Evolutionary conservation across 1,140 invertebrate species (phyloP).

Genomic region (Conus betulinus): DNA sequence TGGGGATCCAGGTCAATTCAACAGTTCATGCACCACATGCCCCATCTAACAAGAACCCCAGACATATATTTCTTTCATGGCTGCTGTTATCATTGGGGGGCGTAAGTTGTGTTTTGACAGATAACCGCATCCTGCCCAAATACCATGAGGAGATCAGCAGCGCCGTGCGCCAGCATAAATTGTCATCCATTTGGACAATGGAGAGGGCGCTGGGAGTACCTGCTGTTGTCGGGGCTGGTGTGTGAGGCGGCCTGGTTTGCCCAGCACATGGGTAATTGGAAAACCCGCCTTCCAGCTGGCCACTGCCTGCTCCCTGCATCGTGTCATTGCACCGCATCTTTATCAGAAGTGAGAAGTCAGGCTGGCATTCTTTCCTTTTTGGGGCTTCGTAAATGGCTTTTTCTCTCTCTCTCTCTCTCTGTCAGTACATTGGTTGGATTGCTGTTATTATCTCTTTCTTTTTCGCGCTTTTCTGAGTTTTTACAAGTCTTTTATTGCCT

Average conservation of each 20-base stretch:
- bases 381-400: no score
- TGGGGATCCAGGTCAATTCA: no score
- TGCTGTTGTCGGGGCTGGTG: conserved; percentile 69
- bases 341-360: conserved; percentile 60
- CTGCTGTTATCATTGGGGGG: no score
- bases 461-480: no score
- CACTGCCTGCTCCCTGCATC: conserved; percentile 61
- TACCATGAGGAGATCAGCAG: conserved; percentile 66
- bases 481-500: no score
- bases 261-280: conserved; percentile 74
- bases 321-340: conserved; percentile 51
- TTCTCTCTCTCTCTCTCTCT: no score
- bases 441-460: no score
- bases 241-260: conserved; percentile 74
- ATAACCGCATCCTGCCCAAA: conserved; percentile 68
- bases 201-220: conserved; percentile 70
- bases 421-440: no score
- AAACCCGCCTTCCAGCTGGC: conserved; percentile 70
- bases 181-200: conserved; percentile 66
- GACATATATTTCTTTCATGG: no score
- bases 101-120: conserved; percentile 49
- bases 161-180: conserved; percentile 55
- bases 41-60: no score
- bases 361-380: neutral
- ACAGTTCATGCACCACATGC: no score